Evolutionary conservation across 2,797 vertebrate species (phyloP), one percentile per base, ranked within the genome.

Genomic region (Acanthornis magna): DNA sequence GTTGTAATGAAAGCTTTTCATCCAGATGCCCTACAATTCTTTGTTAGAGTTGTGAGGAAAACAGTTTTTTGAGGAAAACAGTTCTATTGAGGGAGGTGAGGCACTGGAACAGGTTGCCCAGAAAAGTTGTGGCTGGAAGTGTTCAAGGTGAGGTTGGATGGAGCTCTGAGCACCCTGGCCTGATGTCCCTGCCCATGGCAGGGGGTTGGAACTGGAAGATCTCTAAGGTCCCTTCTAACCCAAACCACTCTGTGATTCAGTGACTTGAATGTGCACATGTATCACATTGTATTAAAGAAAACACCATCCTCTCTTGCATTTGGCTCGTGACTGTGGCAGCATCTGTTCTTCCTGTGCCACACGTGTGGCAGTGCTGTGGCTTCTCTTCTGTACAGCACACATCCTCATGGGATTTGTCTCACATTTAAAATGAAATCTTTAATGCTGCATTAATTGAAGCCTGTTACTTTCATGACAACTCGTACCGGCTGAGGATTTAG

Each of bases 311-410:
- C 16, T 80, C 68, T 60, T 75, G 76, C 27, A 20, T n/a, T 80
- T 1, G 6, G 34, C 23, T 77, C 1, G 5, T 16, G 2, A 18
- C 71, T 23, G 58, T n/a, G 47, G 42, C 45, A 54, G 43, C 0
- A 0, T 61, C 79, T 54, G 16, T 36, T 91, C 48, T 84, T 84
- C 63, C 45, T 74, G 34, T 88, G 66, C 45, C 38, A 43, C 23
- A 54, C 12, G 9, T 25, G 38, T 65, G 50, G 19, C 79, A 5
- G 10, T 2, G 6, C 32, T 80, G 58, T 45, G 43, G 12, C 51
- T 92, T 63, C 58, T n/a, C 14, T 73, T 29, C 60, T 38, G 25
- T 26, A 7, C 40, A 45, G 22, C 55, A 83, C 29, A 14, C 57
- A 29, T 61, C 47, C 48, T 89, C 71, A 21, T 5, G 6, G 74